Percentiles rank a stretch among this genome's conserved stretches.
These are phyloP conservation scores for Poecilia gillii DNA, from an alignment of 2,797 vertebrate species.

Conservation along the genomic window DNA sequence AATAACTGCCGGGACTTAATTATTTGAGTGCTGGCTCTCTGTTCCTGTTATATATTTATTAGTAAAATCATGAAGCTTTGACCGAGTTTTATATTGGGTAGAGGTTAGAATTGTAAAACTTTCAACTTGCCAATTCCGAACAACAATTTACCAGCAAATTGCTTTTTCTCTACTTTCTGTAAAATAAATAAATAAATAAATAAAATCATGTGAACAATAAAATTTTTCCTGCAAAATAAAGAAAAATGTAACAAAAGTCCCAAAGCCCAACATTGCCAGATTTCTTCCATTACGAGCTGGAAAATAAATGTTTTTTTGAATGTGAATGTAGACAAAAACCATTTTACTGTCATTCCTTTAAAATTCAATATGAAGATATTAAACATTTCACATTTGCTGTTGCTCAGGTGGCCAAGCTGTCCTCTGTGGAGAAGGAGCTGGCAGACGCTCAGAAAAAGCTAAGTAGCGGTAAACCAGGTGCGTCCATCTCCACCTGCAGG, in stretches of 20 bases:
- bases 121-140: neutral
- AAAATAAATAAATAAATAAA: neutral
- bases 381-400: neutral
- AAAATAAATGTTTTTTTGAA: neutral
- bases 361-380: neutral
- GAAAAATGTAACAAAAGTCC: too few relatives aligned
- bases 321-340: too few relatives aligned
- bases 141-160: neutral
- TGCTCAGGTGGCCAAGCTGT: conserved; percentile 87
- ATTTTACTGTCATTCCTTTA: neutral
- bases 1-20: neutral
- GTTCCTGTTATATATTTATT: too few relatives aligned
- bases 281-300: neutral
- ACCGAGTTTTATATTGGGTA: too few relatives aligned
- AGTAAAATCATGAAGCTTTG: too few relatives aligned
- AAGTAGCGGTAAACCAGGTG: conserved; percentile 84
- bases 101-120: too few relatives aligned
- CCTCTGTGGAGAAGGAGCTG: conserved; percentile 88
- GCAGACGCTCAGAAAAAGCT: conserved; percentile 88
- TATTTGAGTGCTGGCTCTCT: neutral
- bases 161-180: neutral
- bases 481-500: conserved; percentile 31
- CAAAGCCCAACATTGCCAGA: too few relatives aligned
- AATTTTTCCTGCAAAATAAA: too few relatives aligned
- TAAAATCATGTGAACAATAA: too few relatives aligned